Conservation (phyloP, 2,888 invertebrate species). For the Clitarchus hookeri region DNA sequence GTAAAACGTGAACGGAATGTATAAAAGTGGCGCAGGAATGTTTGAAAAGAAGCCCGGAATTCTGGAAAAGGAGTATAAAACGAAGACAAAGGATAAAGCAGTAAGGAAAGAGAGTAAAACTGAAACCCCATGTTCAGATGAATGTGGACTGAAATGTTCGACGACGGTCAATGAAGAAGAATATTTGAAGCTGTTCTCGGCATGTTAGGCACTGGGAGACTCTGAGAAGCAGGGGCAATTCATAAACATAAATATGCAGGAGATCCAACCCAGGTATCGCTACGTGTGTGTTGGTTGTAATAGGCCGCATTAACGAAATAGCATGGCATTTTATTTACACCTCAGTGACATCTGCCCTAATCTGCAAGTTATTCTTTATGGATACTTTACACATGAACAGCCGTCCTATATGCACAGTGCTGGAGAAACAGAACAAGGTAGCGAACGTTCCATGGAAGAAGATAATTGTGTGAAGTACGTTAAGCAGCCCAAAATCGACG, state of each 20-base stretch:
- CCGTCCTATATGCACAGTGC: not conserved
- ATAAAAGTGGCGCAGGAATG: not conserved
- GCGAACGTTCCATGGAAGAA: not conserved
- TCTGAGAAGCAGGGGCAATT: constrained; percentile 28
- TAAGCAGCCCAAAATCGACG: not conserved
- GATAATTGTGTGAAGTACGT: no score
- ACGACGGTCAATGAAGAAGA: constrained; percentile 27
- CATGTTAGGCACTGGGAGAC: constrained; percentile 22
- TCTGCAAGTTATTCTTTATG: not conserved
- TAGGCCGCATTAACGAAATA: constrained; percentile 18
- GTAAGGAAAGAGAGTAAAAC: constrained; percentile 23
- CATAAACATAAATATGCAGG: constrained; percentile 27
- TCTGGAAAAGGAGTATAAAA: not conserved
- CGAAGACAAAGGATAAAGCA: not conserved
- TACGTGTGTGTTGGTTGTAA: constrained; percentile 29
- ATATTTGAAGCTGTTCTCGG: constrained; percentile 24
- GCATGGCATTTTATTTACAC: constrained; percentile 30
- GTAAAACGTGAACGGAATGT: not conserved
- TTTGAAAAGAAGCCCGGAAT: not conserved
- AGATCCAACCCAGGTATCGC: not conserved
- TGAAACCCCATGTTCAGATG: constrained; percentile 19
- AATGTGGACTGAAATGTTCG: no score
- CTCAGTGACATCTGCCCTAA: not conserved
- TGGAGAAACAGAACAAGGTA: not conserved
- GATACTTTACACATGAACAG: not conserved